phyloP scores from a whole-genome alignment of 1,140 invertebrate species.

The Augochlora pura region DNA sequence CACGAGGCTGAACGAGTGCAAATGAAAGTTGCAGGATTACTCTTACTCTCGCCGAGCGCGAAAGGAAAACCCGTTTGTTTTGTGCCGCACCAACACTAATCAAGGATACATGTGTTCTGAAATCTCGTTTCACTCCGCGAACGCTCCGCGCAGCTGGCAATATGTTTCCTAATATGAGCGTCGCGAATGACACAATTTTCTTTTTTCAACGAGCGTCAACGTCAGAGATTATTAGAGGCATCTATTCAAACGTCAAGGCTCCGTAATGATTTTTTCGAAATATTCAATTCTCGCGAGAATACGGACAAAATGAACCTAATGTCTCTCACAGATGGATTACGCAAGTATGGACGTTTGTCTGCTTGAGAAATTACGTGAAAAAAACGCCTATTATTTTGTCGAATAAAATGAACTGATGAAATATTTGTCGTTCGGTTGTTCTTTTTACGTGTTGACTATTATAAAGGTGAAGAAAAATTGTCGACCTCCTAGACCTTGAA shows the following conservation, averaged over 20 bases:
- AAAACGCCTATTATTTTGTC: too few relatives aligned
- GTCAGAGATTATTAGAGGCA: neutral
- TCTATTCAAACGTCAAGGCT: neutral
- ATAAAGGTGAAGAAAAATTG: too few relatives aligned
- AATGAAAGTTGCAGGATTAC: conserved; percentile 75
- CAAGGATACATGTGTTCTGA: conserved; percentile 10
- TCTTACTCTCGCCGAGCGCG: conserved; percentile 68
- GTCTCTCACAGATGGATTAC: too few relatives aligned
- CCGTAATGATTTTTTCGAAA: neutral
- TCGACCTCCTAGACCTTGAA: too few relatives aligned
- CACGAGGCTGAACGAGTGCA: conserved; percentile 68
- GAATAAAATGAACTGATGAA: too few relatives aligned
- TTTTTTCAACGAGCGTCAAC: neutral
- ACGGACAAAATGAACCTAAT: neutral
- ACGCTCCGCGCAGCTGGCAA: neutral
- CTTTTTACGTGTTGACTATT: too few relatives aligned
- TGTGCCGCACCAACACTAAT: conserved; percentile 42
- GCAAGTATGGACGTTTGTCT: too few relatives aligned
- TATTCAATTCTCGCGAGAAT: neutral
- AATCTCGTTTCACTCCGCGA: conserved; percentile 19
- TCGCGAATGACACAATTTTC: neutral
- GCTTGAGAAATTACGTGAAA: too few relatives aligned
- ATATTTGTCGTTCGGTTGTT: too few relatives aligned
- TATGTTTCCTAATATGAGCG: neutral
- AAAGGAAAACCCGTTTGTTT: conserved; percentile 65